phyloP scores from a whole-genome alignment of 2,888 invertebrate species.

The Polia nebulosa region DNA sequence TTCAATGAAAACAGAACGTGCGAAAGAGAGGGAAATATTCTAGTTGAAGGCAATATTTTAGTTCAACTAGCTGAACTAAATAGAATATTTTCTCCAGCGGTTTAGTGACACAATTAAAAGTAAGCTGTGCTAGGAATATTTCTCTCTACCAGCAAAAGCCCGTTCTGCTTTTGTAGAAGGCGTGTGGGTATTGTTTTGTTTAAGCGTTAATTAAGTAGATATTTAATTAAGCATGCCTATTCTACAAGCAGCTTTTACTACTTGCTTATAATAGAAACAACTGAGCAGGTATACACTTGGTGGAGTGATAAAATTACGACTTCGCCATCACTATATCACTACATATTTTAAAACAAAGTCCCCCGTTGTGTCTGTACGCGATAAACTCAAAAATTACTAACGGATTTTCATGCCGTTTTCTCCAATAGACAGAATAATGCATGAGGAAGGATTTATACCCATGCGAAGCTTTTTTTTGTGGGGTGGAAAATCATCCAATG shows the following conservation, averaged over 20 bases:
- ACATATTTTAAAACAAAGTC: no score
- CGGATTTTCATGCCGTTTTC: no score
- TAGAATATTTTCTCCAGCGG: neutral
- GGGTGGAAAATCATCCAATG: no score
- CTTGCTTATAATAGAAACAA: neutral
- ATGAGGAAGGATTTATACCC: no score
- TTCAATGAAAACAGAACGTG: slow-evolving; percentile 14
- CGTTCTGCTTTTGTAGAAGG: neutral
- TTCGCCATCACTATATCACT: no score
- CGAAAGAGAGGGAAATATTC: slow-evolving; percentile 4
- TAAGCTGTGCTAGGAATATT: neutral
- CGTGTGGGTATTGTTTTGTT: neutral
- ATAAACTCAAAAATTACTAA: no score
- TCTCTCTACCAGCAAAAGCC: neutral
- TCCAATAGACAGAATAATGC: no score
- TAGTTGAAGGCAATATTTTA: slow-evolving; percentile 17
- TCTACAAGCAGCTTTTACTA: slow-evolving; percentile 3
- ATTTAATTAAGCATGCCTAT: slow-evolving; percentile 17
- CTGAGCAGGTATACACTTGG: neutral
- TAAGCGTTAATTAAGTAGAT: slow-evolving; percentile 20
- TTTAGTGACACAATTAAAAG: slow-evolving; percentile 18
- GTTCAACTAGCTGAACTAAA: slow-evolving; percentile 5
- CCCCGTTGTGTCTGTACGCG: no score
- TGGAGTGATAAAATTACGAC: neutral
- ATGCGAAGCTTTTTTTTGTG: no score